Percentiles rank a stretch among this genome's conserved stretches.
These are phyloP conservation scores for Dryobates pubescens DNA, from an alignment of 2,797 vertebrate species.

Conservation along the genomic window DNA sequence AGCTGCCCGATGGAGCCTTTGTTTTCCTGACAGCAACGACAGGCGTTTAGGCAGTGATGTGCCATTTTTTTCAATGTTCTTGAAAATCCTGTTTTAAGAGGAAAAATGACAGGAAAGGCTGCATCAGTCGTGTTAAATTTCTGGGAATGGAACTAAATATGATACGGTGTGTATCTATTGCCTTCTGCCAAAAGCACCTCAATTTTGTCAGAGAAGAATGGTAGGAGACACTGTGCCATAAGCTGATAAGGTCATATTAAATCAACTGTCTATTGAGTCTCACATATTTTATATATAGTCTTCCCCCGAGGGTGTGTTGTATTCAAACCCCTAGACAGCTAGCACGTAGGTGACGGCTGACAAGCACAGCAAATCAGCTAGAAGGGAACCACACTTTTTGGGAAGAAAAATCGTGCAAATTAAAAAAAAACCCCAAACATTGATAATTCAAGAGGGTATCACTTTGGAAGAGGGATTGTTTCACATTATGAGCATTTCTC, in stretches of 20 bases:
- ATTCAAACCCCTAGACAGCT: constrained; percentile 16
- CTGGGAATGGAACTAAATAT: constrained; percentile 33
- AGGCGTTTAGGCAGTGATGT: not conserved
- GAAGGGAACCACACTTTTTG: not conserved
- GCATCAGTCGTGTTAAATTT: constrained; percentile 57
- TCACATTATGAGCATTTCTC: not conserved
- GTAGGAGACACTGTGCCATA: constrained; percentile 62
- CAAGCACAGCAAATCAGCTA: constrained; percentile 7
- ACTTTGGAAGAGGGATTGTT: not conserved
- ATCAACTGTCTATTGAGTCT: constrained; percentile 64
- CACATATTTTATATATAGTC: constrained; percentile 58
- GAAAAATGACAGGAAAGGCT: not conserved
- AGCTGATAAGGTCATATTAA: constrained; percentile 75
- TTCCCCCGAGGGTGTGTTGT: constrained; percentile 38
- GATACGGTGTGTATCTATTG: constrained; percentile 60
- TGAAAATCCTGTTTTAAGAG: constrained; percentile 20
- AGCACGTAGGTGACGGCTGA: constrained; percentile 53
- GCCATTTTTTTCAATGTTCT: not conserved
- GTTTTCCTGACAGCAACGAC: not conserved
- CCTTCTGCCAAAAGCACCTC: constrained; percentile 64
- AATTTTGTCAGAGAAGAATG: constrained; percentile 53
- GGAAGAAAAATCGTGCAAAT: not conserved
- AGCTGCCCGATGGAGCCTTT: not conserved
- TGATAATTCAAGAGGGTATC: not conserved
- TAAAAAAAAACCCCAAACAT: not conserved